These are phyloP conservation scores for Volucella zonaria DNA, from an alignment of 2,888 invertebrate genomes.

Conservation along the genomic window DNA sequence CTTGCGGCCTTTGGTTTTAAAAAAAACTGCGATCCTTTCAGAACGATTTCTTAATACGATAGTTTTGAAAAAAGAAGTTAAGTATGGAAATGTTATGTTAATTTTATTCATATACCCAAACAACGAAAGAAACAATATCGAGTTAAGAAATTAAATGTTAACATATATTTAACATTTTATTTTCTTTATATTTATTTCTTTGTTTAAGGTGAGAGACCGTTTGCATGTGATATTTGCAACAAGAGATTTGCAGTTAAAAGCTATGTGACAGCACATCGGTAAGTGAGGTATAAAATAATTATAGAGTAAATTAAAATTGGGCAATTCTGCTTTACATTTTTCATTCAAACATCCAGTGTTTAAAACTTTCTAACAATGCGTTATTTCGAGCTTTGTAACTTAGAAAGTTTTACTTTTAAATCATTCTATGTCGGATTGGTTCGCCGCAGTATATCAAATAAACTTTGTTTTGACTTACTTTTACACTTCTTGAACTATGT, in stretches of 20 bases:
- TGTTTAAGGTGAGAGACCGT: constrained; percentile 88
- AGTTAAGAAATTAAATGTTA: not conserved
- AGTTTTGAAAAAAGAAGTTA: not conserved
- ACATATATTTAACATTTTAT: not conserved
- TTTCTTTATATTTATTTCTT: constrained; percentile 19
- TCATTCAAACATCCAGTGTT: too few relatives aligned
- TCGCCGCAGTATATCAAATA: too few relatives aligned
- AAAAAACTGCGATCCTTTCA: not conserved
- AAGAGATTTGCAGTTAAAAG: constrained; percentile 92
- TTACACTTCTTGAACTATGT: too few relatives aligned
- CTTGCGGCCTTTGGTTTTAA: not conserved
- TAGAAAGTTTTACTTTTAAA: too few relatives aligned
- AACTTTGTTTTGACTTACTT: too few relatives aligned
- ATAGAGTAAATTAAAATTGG: too few relatives aligned
- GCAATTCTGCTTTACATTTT: too few relatives aligned
- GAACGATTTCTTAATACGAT: not conserved
- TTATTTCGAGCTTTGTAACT: too few relatives aligned
- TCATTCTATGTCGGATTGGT: too few relatives aligned
- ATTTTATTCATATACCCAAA: too few relatives aligned
- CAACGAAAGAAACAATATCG: not conserved
- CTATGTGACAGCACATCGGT: constrained; percentile 90
- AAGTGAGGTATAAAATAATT: constrained; percentile 50
- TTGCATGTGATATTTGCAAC: constrained; percentile 90
- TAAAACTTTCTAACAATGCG: too few relatives aligned
- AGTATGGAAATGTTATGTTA: not conserved